These are phyloP conservation scores for Drosophila saltans DNA, from an alignment of 1,140 invertebrate species.

Conservation along the genomic window DNA sequence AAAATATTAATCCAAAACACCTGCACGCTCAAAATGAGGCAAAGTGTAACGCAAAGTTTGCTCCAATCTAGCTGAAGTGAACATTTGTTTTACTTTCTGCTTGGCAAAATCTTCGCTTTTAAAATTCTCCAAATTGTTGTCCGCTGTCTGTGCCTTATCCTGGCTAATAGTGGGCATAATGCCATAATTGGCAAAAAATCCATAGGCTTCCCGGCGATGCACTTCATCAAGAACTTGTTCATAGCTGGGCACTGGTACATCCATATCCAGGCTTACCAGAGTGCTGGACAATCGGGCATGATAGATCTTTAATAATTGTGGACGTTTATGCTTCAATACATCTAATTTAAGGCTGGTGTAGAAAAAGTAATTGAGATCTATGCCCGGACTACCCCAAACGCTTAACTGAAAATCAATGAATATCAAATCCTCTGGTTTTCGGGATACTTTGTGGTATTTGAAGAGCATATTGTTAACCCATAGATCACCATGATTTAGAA, in stretches of 20 bases:
- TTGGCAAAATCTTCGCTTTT: slow-evolving; percentile 65
- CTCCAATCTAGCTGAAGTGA: slow-evolving; percentile 47
- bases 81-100: slow-evolving; percentile 68
- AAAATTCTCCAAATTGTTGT: slow-evolving; percentile 72
- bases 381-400: slow-evolving; percentile 72
- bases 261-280: slow-evolving; percentile 67
- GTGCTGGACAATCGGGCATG: slow-evolving; percentile 59
- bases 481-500: slow-evolving; percentile 87
- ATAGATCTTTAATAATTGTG: slow-evolving; percentile 78
- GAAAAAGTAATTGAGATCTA: slow-evolving; percentile 81
- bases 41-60: slow-evolving; percentile 69
- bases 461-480: slow-evolving; percentile 89
- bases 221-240: slow-evolving; percentile 77
- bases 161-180: slow-evolving; percentile 70
- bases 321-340: slow-evolving; percentile 69
- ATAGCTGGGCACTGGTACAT: slow-evolving; percentile 70
- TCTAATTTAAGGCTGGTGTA: slow-evolving; percentile 72
- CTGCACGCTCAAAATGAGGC: slow-evolving; percentile 65
- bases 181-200: slow-evolving; percentile 72
- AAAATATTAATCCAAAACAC: slow-evolving; percentile 44
- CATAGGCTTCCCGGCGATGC: slow-evolving; percentile 67
- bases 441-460: slow-evolving; percentile 80
- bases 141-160: slow-evolving; percentile 63
- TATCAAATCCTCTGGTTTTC: slow-evolving; percentile 46
- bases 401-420: slow-evolving; percentile 76